Conservation (phyloP, 2,113 vertebrate genomes). For the Labrus mixtus region DNA sequence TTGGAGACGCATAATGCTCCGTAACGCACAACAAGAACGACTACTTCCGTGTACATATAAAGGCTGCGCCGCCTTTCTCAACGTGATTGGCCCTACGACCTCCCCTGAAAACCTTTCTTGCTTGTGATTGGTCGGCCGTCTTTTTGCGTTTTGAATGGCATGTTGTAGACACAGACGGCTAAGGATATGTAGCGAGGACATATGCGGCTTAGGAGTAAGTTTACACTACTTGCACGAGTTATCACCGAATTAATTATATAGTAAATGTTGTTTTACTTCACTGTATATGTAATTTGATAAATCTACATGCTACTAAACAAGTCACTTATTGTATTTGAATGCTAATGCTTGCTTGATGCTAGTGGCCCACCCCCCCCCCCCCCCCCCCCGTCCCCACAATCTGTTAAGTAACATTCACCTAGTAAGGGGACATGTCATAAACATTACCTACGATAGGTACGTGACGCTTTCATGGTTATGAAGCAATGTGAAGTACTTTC, state of each 20-base stretch:
- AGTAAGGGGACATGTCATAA: slow-evolving; percentile 12
- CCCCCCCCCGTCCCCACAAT: too few species aligned
- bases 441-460: not conserved
- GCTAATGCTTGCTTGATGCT: not conserved
- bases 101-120: fast-evolving
- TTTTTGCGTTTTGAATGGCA: slow-evolving; percentile 2
- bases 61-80: not conserved
- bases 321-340: not conserved
- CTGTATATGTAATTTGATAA: not conserved
- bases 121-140: slow-evolving; percentile 44
- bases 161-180: not conserved
- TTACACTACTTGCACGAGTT: not conserved
- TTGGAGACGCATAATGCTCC: too few species aligned
- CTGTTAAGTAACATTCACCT: slow-evolving; percentile 9
- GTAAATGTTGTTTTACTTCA: not conserved
- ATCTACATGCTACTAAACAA: not conserved
- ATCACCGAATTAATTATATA: not conserved
- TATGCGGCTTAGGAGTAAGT: slow-evolving; percentile 50
- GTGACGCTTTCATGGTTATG: not conserved
- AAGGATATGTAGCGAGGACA: slow-evolving; percentile 39
- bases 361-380: not conserved
- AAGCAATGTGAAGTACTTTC: not conserved
- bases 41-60: slow-evolving; percentile 45
- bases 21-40: too few species aligned
- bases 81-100: slow-evolving; percentile 30